phyloP scores from a whole-genome alignment of 37 sponge, comb jelly and placozoan genomes.

The Bolinopsis microptera region DNA sequence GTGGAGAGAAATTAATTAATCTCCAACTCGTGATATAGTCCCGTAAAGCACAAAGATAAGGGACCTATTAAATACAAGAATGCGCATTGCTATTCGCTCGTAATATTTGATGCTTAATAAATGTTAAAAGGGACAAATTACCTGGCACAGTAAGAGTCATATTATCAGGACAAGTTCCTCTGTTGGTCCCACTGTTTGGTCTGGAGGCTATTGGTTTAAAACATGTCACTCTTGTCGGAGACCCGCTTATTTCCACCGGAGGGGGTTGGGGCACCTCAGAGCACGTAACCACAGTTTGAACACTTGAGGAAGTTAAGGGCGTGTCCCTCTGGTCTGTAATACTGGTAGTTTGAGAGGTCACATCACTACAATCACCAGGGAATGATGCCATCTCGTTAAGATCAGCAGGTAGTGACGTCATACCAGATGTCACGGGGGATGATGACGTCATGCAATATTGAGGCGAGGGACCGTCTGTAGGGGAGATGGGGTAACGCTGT shows the following conservation, averaged over 20 bases:
- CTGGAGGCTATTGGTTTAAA: constrained; percentile 14
- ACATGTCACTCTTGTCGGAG: background rate
- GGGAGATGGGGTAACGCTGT: background rate
- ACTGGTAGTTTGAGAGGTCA: background rate
- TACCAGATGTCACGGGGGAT: background rate
- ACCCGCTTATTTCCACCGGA: background rate
- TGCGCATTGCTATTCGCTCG: no score
- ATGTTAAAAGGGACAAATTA: background rate
- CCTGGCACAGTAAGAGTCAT: background rate
- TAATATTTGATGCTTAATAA: background rate
- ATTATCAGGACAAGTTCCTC: background rate
- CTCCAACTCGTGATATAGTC: background rate
- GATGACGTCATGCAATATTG: background rate
- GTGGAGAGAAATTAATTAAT: background rate
- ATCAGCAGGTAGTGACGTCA: background rate
- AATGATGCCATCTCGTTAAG: background rate
- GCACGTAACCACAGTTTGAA: background rate
- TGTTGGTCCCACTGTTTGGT: constrained; percentile 1
- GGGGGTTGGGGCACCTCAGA: background rate
- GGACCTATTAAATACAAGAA: no score
- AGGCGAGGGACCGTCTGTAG: background rate
- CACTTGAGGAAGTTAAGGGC: background rate
- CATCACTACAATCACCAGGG: background rate
- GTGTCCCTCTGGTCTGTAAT: background rate
- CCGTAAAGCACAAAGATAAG: no score